Evolutionary conservation across 2,888 invertebrate species (phyloP).

Genomic region (Deroplatys truncata): DNA sequence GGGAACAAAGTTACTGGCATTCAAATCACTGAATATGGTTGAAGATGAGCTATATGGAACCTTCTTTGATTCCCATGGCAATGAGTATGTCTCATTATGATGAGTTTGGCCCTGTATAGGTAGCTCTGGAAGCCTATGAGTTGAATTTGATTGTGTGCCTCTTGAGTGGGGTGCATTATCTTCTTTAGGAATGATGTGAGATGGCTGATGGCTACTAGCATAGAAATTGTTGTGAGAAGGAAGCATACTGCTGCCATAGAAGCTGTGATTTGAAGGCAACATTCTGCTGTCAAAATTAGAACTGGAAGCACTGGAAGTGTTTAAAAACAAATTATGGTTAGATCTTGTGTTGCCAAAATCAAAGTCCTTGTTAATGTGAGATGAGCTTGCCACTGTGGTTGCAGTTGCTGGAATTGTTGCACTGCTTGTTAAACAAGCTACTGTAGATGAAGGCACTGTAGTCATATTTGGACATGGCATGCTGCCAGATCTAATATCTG

Average conservation of each 20-base stretch:
- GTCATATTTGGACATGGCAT: neutral
- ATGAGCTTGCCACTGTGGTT: neutral
- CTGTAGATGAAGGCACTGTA: neutral
- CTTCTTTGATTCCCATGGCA: constrained; percentile 55
- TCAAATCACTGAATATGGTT: constrained; percentile 1
- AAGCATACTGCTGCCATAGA: neutral
- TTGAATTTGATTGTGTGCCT: neutral
- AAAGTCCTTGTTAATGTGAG: neutral
- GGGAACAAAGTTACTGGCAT: constrained; percentile 41
- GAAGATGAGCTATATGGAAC: constrained; percentile 41
- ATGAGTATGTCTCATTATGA: constrained; percentile 32
- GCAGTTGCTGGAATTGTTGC: neutral
- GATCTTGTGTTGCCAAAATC: neutral
- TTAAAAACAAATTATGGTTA: neutral
- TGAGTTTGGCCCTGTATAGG: neutral
- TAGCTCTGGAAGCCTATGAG: neutral
- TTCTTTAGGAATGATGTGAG: neutral
- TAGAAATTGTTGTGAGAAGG: neutral
- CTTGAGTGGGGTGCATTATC: neutral
- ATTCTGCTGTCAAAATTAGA: constrained; percentile 6
- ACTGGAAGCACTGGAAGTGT: neutral
- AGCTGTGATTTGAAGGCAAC: neutral
- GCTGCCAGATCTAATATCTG: constrained; percentile 41
- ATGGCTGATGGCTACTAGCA: neutral
- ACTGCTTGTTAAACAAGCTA: neutral